Conservation (phyloP, 2,888 invertebrate species). For the Drosophila meridionalis region DNA sequence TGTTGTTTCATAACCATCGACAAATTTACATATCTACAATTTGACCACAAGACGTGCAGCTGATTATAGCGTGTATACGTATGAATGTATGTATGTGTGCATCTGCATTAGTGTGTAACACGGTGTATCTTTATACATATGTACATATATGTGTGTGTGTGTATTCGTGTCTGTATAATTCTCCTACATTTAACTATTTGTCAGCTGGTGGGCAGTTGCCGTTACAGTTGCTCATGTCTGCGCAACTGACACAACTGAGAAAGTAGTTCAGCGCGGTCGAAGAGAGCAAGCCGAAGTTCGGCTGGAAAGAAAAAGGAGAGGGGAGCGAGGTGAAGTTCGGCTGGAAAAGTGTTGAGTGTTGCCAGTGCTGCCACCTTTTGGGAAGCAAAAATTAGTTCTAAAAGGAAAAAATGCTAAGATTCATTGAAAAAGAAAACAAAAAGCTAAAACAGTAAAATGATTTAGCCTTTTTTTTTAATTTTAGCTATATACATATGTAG, state of each 20-base stretch:
- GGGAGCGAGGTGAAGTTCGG: not conserved
- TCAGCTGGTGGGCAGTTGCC: constrained; percentile 42
- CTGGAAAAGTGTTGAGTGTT: not conserved
- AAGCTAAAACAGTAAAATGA: not conserved
- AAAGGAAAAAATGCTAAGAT: not conserved
- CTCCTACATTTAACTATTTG: constrained; percentile 38
- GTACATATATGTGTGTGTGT: not conserved
- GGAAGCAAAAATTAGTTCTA: not conserved
- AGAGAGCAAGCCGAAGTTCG: not conserved
- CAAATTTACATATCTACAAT: constrained; percentile 59
- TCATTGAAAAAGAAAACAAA: not conserved
- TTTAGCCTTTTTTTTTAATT: not conserved
- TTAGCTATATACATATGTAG: not conserved
- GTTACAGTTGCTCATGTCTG: constrained; percentile 27
- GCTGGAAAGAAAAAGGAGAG: not conserved
- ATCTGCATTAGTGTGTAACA: not conserved
- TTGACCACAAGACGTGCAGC: constrained; percentile 63
- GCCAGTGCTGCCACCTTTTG: constrained; percentile 4
- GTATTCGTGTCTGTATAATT: constrained; percentile 11
- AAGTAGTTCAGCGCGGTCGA: constrained; percentile 56
- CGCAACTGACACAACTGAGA: constrained; percentile 63
- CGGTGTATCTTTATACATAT: not conserved
- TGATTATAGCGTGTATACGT: constrained; percentile 41
- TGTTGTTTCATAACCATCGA: constrained; percentile 75
- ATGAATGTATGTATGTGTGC: not conserved